Evolutionary conservation across 2,797 vertebrate species (phyloP), one percentile per base, ranked within the genome.

Genomic region (Pitangus sulphuratus): DNA sequence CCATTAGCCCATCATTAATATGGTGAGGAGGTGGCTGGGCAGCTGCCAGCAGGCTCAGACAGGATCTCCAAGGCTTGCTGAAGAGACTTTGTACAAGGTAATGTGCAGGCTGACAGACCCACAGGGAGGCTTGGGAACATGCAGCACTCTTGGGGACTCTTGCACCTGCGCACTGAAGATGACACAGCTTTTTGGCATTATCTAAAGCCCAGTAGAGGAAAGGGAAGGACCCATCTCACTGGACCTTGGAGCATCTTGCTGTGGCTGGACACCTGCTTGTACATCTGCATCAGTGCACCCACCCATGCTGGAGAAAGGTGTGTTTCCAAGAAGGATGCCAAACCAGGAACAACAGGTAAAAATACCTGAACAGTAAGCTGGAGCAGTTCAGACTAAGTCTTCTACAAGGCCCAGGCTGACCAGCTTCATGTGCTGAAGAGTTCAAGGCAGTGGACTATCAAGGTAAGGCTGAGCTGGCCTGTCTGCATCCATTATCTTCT

Each of bases 21-120:
- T 15, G 54, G 48, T 30, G 66, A 80, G 81, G 56, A 83, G 40
- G 61, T 86, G 53, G 57, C 68, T 88, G 90, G 61, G 87, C 84
- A 87, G 78, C 56, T 83, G 76, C 68, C 78, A 91, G 79, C 40
- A 54, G 78, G 19, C 69, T 91, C 65, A 35, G 58, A 15, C 45
- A 39, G 62, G 39, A 30, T 60, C 64, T 91, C 56, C 31, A 79
- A 30, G 76, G 44, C 44, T 91, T 85, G 47, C 51, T 88, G 88
- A 17, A 2, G 3, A 65, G 68, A 61, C 40, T 10, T 50, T 62
- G 40, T 44, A 2, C 40, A 24, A 45, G 37, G 25, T 39, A 60
- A 16, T 2, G 4, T 68, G 51, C 35, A 51, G 62, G 68, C 6
- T 45, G n/a, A 28, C 40, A 57, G 60, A 85, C 15, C 51, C 35